Percentiles rank a stretch among this genome's conserved stretches.
Evolutionary conservation across 2,888 invertebrate genomes (phyloP).

Genomic region (Tetragonisca angustula): DNA sequence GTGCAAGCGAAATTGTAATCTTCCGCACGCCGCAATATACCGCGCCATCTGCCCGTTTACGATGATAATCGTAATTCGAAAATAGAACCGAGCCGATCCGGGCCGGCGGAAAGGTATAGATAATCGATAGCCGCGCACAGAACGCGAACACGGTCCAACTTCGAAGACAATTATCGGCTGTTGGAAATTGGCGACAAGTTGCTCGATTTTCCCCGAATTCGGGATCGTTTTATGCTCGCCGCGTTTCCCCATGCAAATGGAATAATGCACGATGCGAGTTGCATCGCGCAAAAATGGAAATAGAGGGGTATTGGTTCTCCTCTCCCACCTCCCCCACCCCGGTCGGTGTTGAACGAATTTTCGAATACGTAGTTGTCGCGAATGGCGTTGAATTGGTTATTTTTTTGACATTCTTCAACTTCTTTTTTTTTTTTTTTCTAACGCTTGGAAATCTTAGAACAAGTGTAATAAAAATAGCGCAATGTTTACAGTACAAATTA

Average conservation of each 20-base stretch:
- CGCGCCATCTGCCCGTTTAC: constrained; percentile 14
- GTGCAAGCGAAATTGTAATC: constrained; percentile 60
- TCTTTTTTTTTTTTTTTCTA: neutral
- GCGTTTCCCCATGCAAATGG: constrained; percentile 25
- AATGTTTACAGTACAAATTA: no score
- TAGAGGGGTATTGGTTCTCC: neutral
- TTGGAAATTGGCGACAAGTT: constrained; percentile 24
- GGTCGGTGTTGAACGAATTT: neutral
- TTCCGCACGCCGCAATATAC: constrained; percentile 7
- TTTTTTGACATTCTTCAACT: neutral
- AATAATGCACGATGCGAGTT: constrained; percentile 22
- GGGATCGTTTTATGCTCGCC: neutral
- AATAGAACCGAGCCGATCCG: constrained; percentile 38
- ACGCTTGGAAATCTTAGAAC: no score
- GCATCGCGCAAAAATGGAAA: constrained; percentile 24
- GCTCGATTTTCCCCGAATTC: constrained; percentile 18
- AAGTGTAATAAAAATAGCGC: no score
- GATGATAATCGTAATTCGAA: constrained; percentile 47
- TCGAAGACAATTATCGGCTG: constrained; percentile 30
- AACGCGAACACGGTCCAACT: neutral
- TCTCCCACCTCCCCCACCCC: no score
- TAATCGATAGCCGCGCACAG: constrained; percentile 35
- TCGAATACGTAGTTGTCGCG: neutral
- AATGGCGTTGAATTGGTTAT: neutral
- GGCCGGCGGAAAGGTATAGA: constrained; percentile 18